Evolutionary conservation across 2,797 vertebrate species (phyloP), one percentile per base, ranked within the genome.

Genomic region (Dermochelys coriacea): DNA sequence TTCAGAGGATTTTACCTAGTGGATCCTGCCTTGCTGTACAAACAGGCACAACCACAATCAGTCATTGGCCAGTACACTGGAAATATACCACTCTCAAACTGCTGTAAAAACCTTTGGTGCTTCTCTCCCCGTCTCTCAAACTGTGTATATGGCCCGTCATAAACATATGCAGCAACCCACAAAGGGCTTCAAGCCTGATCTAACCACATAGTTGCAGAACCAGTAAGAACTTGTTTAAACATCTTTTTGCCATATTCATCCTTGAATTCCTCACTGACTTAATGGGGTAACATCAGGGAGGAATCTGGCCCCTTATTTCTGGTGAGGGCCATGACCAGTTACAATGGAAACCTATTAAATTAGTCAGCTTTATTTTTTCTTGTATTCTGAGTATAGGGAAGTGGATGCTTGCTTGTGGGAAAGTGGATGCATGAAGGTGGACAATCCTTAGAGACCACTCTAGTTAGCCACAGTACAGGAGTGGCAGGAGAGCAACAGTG

Each of bases 171-270:
- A 61, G 23, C 80, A 15, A 14, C 55, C 91, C 1, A 0, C 87
- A 80, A 94, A 89, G 47, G 15, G 45, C 0, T 86, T 93, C 91
- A 93, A 86, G 51, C 16, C 25, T 45, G 18, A 86, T n/a, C 1
- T 78, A 86, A 82, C 11, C 9, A 16, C 34, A 78, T 18, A 41
- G 47, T 93, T 95, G 55, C 93, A 89, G 68, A 74, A 25, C 68
- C 68, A 12, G 19, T 34, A 11, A 45, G 68, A 74, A 74, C 68
- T 25, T 41, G n/a, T 41, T 23, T 74, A 12, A 41, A 25, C 21
- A 25, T 23, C 37, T 74, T 54, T 74, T 74, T 37, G 19, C 19
- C 23, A 12, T 19, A 45, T 37, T 74, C 21, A 74, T 41, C 11
- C n/a, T 10, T 74, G 21, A 45, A 37, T 74, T 74, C 68, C n/a